Conservation (phyloP, 2,888 invertebrate genomes). For the Pandemis cinnamomeana region DNA sequence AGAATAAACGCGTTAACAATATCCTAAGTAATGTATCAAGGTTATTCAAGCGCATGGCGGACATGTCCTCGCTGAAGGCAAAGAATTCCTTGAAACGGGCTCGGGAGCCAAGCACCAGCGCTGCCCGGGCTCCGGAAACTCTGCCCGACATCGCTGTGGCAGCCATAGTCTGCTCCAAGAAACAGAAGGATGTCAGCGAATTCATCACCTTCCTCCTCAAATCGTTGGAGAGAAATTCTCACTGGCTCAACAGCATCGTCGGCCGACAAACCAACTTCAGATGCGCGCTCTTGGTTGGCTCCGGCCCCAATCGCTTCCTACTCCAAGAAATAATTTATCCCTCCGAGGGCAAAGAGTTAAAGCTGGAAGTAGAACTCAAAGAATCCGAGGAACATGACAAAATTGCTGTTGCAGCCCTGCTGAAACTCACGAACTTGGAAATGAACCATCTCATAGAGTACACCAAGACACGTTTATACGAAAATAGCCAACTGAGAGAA, state of each 20-base stretch:
- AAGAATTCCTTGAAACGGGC: conserved; percentile 56
- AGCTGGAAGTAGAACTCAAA: conserved; percentile 70
- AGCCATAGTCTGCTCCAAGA: conserved; percentile 71
- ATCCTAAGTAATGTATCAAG: conserved; percentile 59
- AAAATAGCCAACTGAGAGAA: conserved; percentile 62
- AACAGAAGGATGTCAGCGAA: conserved; percentile 71
- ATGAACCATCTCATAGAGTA: conserved; percentile 67
- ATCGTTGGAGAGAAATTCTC: conserved; percentile 69
- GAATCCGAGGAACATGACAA: conserved; percentile 77
- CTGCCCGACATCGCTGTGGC: conserved; percentile 72
- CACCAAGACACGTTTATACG: conserved; percentile 65
- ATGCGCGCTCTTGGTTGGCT: conserved; percentile 72
- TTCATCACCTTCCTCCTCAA: conserved; percentile 70
- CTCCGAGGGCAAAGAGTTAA: conserved; percentile 60
- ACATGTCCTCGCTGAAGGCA: conserved; percentile 58
- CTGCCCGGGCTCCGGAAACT: conserved; percentile 51
- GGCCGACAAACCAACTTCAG: conserved; percentile 67
- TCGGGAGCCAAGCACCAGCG: conserved; percentile 49
- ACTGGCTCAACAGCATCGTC: conserved; percentile 70
- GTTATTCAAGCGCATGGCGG: conserved; percentile 53
- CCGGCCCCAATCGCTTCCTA: conserved; percentile 76
- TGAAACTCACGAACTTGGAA: conserved; percentile 64
- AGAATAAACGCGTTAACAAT: conserved; percentile 55
- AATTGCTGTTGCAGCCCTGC: conserved; percentile 70
- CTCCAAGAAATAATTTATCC: conserved; percentile 76